Conservation (phyloP, 2,888 invertebrate genomes). For the Automeris io region DNA sequence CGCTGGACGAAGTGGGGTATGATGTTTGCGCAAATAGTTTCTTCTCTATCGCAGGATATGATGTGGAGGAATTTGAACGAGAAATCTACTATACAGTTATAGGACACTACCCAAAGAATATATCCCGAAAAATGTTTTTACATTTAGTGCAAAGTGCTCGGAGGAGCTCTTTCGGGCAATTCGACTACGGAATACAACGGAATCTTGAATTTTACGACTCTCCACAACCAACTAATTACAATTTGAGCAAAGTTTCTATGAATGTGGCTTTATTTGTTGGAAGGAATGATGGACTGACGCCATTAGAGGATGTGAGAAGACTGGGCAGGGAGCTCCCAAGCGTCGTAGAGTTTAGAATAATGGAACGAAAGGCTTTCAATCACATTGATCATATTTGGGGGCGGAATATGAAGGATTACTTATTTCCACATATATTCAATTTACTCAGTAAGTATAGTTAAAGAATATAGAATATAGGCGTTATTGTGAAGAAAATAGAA, state of each 20-base stretch:
- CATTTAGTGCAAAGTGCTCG: slow-evolving; percentile 23
- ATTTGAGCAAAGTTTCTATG: slow-evolving; percentile 25
- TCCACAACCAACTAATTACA: slow-evolving; percentile 22
- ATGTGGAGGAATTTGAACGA: slow-evolving; percentile 64
- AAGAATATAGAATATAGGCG: background rate
- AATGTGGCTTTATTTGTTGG: slow-evolving; percentile 53
- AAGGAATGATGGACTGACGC: slow-evolving; percentile 69
- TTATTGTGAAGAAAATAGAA: too few species aligned
- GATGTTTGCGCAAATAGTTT: background rate
- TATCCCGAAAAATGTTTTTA: slow-evolving; percentile 22
- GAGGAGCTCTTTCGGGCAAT: background rate
- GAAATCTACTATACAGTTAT: slow-evolving; percentile 36
- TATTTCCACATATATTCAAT: slow-evolving; percentile 18
- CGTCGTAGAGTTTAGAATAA: slow-evolving; percentile 21
- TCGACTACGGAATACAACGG: slow-evolving; percentile 1
- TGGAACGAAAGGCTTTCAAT: slow-evolving; percentile 23
- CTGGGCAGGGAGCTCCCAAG: slow-evolving; percentile 20
- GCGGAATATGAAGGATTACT: slow-evolving; percentile 22
- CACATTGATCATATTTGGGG: slow-evolving; percentile 32
- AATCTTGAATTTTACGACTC: slow-evolving; percentile 6
- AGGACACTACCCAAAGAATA: slow-evolving; percentile 25
- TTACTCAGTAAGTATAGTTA: slow-evolving; percentile 1
- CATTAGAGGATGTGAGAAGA: slow-evolving; percentile 20
- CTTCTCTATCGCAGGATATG: slow-evolving; percentile 53
- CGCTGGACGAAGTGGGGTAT: slow-evolving; percentile 4